phyloP scores from a whole-genome alignment of 2,888 invertebrate genomes.

The Cryptus viduatorius region DNA sequence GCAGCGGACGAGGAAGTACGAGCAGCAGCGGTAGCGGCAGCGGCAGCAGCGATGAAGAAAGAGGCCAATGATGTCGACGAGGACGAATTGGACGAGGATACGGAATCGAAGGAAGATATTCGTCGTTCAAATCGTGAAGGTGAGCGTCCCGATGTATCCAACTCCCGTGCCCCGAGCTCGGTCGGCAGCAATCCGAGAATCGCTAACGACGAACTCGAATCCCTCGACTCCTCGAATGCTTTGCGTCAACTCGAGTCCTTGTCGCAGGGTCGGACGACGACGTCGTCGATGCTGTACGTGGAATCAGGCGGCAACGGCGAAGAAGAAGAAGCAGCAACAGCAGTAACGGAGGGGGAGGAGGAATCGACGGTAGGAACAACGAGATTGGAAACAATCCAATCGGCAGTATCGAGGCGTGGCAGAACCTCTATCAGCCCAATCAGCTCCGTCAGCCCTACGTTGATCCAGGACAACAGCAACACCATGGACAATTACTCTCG shows the following conservation, averaged over 20 bases:
- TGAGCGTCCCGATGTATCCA: slow-evolving; percentile 74
- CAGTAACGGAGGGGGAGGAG: slow-evolving; percentile 76
- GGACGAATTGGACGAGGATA: slow-evolving; percentile 82
- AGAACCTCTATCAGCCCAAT: slow-evolving; percentile 86
- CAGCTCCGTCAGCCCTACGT: slow-evolving; percentile 85
- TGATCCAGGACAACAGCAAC: slow-evolving; percentile 80
- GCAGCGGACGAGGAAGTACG: slow-evolving; percentile 60
- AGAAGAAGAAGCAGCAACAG: slow-evolving; percentile 60
- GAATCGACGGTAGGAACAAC: slow-evolving; percentile 75
- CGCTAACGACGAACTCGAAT: slow-evolving; percentile 86
- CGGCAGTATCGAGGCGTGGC: slow-evolving; percentile 87
- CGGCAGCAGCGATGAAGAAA: slow-evolving; percentile 64
- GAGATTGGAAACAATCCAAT: slow-evolving; percentile 13
- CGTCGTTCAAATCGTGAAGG: slow-evolving; percentile 73
- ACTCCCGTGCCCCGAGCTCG: slow-evolving; percentile 85
- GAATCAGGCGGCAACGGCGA: slow-evolving; percentile 69
- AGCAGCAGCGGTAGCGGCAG: slow-evolving; percentile 80
- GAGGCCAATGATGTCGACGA: slow-evolving; percentile 72
- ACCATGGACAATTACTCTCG: slow-evolving; percentile 83
- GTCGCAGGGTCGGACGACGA: slow-evolving; percentile 91
- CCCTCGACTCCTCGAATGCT: slow-evolving; percentile 87
- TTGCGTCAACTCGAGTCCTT: slow-evolving; percentile 92
- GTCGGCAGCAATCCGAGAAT: slow-evolving; percentile 86
- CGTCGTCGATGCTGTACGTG: slow-evolving; percentile 78
- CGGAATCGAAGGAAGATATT: slow-evolving; percentile 80